phyloP scores from a whole-genome alignment of 2,113 vertebrate species.

The Otis tarda region DNA sequence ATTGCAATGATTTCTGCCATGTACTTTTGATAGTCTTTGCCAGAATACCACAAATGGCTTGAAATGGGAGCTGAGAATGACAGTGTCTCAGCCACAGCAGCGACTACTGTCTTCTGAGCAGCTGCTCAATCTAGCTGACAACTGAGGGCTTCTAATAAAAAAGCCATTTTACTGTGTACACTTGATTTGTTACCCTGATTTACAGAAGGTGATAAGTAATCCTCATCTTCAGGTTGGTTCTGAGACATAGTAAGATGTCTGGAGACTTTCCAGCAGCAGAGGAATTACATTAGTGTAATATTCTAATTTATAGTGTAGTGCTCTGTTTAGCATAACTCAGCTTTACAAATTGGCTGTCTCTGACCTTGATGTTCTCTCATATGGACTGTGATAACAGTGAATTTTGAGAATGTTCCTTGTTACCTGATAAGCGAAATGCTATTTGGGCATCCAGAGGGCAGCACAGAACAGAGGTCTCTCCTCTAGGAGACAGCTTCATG shows the following conservation, averaged over 20 bases:
- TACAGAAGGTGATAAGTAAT: not conserved
- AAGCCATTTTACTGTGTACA: not conserved
- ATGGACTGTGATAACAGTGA: not conserved
- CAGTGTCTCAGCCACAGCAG: not conserved
- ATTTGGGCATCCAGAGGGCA: not conserved
- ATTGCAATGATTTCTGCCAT: not conserved
- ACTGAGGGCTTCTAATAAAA: not conserved
- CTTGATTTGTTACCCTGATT: not conserved
- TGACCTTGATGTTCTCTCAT: not conserved
- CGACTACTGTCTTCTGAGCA: not conserved
- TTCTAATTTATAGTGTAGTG: not conserved
- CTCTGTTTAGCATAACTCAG: not conserved
- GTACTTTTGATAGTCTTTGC: not conserved
- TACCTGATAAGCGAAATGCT: not conserved
- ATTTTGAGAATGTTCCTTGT: not conserved
- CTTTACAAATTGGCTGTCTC: not conserved
- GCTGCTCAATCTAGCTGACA: not conserved
- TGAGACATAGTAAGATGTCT: not conserved
- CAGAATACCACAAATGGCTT: not conserved
- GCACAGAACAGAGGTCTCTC: not conserved
- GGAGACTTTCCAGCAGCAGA: not conserved
- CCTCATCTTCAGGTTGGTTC: not conserved
- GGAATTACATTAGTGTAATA: not conserved
- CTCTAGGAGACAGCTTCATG: not conserved
- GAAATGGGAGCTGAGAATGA: not conserved